Conservation (phyloP, 2,797 vertebrate genomes). For the Lycodopsis pacificus region DNA sequence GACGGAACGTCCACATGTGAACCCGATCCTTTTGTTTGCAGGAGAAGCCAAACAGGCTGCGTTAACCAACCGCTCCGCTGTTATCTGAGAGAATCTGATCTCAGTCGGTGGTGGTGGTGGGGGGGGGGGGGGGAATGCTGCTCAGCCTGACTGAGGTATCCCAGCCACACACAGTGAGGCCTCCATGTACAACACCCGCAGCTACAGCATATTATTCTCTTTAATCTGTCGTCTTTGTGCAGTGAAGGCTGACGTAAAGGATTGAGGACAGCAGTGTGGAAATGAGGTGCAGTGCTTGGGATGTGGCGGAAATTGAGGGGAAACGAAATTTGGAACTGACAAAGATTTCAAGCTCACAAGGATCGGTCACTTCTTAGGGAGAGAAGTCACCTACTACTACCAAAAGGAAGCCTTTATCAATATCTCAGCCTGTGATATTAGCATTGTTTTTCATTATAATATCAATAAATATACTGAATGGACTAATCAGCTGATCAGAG, state of each 20-base stretch:
- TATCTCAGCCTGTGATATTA: too few relatives aligned
- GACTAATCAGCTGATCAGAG: neutral
- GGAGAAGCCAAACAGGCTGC: slow-evolving; percentile 67
- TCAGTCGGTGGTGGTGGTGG: slow-evolving; percentile 31
- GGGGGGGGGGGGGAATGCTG: slow-evolving; percentile 29
- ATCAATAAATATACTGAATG: neutral
- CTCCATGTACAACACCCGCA: slow-evolving; percentile 34
- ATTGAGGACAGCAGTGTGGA: slow-evolving; percentile 37
- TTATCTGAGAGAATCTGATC: slow-evolving; percentile 76
- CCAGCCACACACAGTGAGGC: slow-evolving; percentile 53
- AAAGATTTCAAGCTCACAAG: slow-evolving; percentile 21
- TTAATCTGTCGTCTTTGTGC: slow-evolving; percentile 46
- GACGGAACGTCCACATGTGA: slow-evolving; percentile 54
- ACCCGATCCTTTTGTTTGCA: slow-evolving; percentile 74
- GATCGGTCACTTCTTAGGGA: slow-evolving; percentile 27
- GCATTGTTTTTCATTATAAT: neutral
- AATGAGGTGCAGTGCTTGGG: slow-evolving; percentile 52
- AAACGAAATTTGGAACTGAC: slow-evolving; percentile 41
- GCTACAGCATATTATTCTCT: slow-evolving; percentile 40
- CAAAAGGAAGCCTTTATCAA: neutral
- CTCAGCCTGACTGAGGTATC: slow-evolving; percentile 40
- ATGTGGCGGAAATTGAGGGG: slow-evolving; percentile 37
- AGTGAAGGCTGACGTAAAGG: slow-evolving; percentile 39
- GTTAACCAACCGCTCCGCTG: slow-evolving; percentile 61
- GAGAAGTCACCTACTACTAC: neutral